These are phyloP conservation scores for Drosophila quadrilineata DNA, from an alignment of 1,140 invertebrate species.

Conservation along the genomic window DNA sequence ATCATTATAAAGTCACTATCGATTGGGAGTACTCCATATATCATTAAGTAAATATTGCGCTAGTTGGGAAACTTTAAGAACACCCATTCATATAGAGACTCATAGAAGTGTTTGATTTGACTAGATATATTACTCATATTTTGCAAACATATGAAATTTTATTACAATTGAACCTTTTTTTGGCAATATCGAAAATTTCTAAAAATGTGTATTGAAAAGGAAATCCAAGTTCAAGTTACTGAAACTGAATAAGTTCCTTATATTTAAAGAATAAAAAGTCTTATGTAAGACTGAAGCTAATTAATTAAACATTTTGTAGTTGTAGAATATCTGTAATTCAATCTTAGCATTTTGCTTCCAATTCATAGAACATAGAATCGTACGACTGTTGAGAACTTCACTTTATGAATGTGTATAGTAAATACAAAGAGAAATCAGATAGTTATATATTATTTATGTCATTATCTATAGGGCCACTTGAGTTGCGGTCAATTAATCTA, in stretches of 20 bases:
- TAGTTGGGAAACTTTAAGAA: slow-evolving; percentile 4
- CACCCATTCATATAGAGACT: neutral
- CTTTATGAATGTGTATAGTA: slow-evolving; percentile 1
- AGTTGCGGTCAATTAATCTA: slow-evolving; percentile 38
- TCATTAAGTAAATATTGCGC: neutral
- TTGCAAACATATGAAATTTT: no score
- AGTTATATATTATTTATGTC: neutral
- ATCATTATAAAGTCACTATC: slow-evolving; percentile 17
- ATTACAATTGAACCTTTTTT: no score
- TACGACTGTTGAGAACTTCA: neutral
- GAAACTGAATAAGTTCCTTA: no score
- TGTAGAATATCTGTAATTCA: no score
- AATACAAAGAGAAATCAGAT: neutral
- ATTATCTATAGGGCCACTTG: slow-evolving; percentile 16
- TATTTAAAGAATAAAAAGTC: no score
- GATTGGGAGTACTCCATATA: no score
- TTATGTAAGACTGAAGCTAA: no score
- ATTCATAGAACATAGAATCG: neutral
- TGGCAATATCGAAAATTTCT: no score
- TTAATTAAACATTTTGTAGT: no score
- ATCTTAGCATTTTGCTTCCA: no score
- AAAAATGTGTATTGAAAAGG: no score
- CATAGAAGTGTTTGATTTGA: slow-evolving; percentile 1
- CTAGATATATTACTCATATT: neutral
- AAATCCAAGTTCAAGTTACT: no score